phyloP scores from a whole-genome alignment of 2,888 invertebrate genomes.

The Hedychridium roseum region DNA sequence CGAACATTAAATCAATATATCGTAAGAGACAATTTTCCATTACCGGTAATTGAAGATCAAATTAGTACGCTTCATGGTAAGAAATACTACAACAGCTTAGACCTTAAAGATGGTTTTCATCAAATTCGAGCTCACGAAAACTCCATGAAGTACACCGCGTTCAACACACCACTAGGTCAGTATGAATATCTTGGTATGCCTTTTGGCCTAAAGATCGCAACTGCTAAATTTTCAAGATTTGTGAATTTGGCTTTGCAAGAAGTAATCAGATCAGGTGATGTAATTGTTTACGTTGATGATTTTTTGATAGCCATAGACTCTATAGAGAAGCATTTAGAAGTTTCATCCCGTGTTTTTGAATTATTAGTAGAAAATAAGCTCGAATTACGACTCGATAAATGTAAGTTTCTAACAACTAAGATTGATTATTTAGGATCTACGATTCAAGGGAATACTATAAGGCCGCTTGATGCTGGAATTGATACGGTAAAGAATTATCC shows the following conservation, averaged over 20 bases:
- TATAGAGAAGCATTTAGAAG: too few species aligned
- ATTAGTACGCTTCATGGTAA: constrained; percentile 4
- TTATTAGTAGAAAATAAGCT: too few species aligned
- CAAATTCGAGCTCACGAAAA: neutral
- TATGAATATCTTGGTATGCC: constrained; percentile 3
- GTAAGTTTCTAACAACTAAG: constrained; percentile 1
- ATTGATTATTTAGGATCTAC: constrained; percentile 1
- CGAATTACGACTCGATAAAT: too few species aligned
- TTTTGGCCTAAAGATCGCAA: constrained; percentile 4
- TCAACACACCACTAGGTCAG: constrained; percentile 4
- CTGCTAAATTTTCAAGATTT: constrained; percentile 5
- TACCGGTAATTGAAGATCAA: constrained; percentile 5
- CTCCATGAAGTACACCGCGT: constrained; percentile 9
- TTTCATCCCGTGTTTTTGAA: too few species aligned
- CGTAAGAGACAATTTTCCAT: constrained; percentile 4
- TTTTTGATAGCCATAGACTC: too few species aligned
- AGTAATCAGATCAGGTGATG: neutral
- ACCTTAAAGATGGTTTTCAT: constrained; percentile 7
- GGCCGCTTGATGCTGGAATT: neutral
- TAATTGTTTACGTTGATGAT: constrained; percentile 8
- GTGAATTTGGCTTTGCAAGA: constrained; percentile 3
- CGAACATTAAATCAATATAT: constrained; percentile 2
- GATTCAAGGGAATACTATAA: neutral
- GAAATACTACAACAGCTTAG: constrained; percentile 3
- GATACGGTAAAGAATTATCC: neutral